Base-by-base conservation (phyloP, 2,888 invertebrate species). In the Thymelicus sylvestris region DNA sequence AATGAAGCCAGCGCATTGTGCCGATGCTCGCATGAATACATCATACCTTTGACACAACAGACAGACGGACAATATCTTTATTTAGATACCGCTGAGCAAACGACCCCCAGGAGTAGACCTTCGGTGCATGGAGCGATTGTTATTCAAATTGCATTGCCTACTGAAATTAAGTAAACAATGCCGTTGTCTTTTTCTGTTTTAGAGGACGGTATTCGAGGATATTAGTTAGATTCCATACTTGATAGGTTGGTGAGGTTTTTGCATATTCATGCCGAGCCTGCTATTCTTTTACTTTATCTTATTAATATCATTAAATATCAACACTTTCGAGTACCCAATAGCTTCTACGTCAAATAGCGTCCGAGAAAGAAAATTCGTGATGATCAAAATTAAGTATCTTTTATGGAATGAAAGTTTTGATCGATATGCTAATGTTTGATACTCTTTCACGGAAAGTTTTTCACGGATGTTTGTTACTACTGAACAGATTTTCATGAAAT, bases 131-230 rank as follows among this genome's bases (percentile, higher is more conserved):
- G 19, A 47, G 39, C 41, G 60, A 64, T 65, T 70, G 64, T 65
- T 65, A 70, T 70, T 70, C 70, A 65, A 70, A 70, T 65, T 70
- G 64, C 70, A 70, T 65, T 64, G 59, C 48, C 31, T 50, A 48
- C 70, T 70, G 48, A 70, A 70, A 65, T 70, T 70, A 65, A 61
- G 60, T 70, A 70, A 70, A 69, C 64, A 70, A 70, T 61, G 52
- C 31, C 65, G 61, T 66, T 70, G 69, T 70, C 7, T 67, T 61
- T 63, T 57, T 69, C 48, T 64, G 38, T 59, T 44, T 59, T 59
- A 13, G 59, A n/a, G 38, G 24, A 24, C n/a, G 57, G 19, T 6
- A 24, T 50, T 24, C 13, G 60, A 52, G 67, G 65, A 67, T 41
- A 52, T 52, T 38, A 41, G 24, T 39, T 57, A 24, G 39, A 8